Conservation (phyloP, 2,888 invertebrate genomes). For the Rhingia rostrata region DNA sequence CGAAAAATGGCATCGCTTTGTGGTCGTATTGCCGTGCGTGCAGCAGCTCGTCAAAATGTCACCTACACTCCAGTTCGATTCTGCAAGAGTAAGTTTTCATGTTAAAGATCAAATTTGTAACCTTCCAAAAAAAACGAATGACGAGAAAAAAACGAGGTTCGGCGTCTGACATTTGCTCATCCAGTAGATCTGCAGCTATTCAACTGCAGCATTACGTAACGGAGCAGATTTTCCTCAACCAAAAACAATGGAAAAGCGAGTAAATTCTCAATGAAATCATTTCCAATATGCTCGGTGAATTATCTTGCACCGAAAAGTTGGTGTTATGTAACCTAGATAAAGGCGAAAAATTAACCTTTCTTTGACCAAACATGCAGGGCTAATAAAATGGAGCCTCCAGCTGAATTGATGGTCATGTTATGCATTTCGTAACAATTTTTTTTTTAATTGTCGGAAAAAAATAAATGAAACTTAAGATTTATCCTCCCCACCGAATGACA, state of each 20-base stretch:
- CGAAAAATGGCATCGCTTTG: constrained; percentile 90
- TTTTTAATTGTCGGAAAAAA: not conserved
- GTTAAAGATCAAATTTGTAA: constrained; percentile 6
- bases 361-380: not conserved
- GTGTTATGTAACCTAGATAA: constrained; percentile 63
- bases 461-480: not conserved
- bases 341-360: constrained; percentile 46
- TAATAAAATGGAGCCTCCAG: constrained; percentile 3
- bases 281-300: constrained; percentile 5
- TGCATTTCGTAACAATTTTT: constrained; percentile 33
- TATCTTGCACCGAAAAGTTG: not conserved
- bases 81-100: constrained; percentile 87
- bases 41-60: constrained; percentile 87
- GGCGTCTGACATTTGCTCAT: constrained; percentile 63
- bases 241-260: constrained; percentile 17
- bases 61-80: constrained; percentile 86
- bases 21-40: constrained; percentile 87
- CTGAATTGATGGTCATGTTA: not conserved
- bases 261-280: constrained; percentile 3
- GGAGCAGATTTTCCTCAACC: constrained; percentile 4
- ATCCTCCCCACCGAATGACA: not conserved
- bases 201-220: constrained; percentile 56
- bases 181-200: not conserved
- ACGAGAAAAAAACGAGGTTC: constrained; percentile 61
- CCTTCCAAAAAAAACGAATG: not conserved